These are phyloP conservation scores for Drosophila burlai DNA, from an alignment of 1,140 invertebrate genomes.

Conservation along the genomic window DNA sequence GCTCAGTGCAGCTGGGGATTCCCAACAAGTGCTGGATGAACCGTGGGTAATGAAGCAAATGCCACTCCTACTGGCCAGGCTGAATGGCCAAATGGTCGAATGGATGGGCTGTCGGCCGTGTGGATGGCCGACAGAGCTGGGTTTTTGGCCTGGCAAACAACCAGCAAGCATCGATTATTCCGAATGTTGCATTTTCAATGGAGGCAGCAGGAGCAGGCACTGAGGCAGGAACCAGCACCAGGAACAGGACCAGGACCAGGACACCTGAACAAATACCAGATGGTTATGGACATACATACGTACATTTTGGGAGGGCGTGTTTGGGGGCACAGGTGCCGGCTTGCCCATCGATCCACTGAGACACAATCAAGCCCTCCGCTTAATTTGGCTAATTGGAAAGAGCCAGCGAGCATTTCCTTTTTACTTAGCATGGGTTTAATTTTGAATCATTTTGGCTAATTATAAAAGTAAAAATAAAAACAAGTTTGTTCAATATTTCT, in stretches of 20 bases:
- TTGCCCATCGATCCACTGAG: slow-evolving; percentile 3
- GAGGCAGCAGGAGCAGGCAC: not conserved
- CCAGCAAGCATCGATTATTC: slow-evolving; percentile 47
- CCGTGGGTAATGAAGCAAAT: slow-evolving; percentile 52
- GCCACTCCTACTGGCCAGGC: slow-evolving; percentile 23
- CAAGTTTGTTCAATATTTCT: not conserved
- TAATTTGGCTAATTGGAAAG: slow-evolving; percentile 18
- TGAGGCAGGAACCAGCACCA: not conserved
- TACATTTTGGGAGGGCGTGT: not conserved
- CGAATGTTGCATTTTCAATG: slow-evolving; percentile 26
- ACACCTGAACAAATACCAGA: slow-evolving; percentile 32
- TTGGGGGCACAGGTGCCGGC: not conserved
- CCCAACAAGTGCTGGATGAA: slow-evolving; percentile 25
- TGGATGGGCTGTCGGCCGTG: slow-evolving; percentile 12
- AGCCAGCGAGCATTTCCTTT: not conserved
- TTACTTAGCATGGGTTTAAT: not conserved
- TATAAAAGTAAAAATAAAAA: no score
- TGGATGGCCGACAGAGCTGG: slow-evolving; percentile 10
- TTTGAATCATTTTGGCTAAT: not conserved
- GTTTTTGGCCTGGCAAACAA: slow-evolving; percentile 30
- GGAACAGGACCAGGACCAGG: not conserved
- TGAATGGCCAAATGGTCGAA: slow-evolving; percentile 25
- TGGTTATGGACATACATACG: slow-evolving; percentile 9
- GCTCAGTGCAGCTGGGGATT: slow-evolving; percentile 10
- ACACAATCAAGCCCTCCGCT: slow-evolving; percentile 9